Evolutionary conservation across 2,888 invertebrate species (phyloP), one percentile per base, ranked within the genome.

Genomic region (Pterostichus niger): DNA sequence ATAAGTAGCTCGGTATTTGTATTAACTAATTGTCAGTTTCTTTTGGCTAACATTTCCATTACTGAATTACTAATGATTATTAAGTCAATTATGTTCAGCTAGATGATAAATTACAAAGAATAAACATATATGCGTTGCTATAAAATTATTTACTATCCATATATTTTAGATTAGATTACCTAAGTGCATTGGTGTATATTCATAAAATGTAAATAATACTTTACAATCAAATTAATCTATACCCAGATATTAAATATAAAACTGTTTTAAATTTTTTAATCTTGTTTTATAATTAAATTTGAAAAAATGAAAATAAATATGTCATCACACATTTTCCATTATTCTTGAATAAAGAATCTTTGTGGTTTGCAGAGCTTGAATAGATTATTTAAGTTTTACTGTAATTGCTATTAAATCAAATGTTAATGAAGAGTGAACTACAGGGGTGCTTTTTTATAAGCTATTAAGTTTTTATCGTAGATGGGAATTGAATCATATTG

Each of bases 71-170:
- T 10, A 24, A 59, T 59, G 31, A 11, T 59, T 59, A 17, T 59
- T 59, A 9, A 24, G 13, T 56, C 15, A 13, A 56, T 59, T 17
- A 24, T 56, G 2, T 15, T 35, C 35, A 40, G 40, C 40, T 9
- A 40, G 40, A 40, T 10, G 17, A 24, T 59, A 24, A 24, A 59
- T 24, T 24, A 24, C 2, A 24, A 24, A 24, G 24, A 24, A 40
- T 40, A 7, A 40, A 1, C 5, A 6, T 24, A 59, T 15, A 17
- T 10, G 59, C 9, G 9, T 13, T 7, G 31, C 24, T 59, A 59
- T 59, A 59, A 64, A 64, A 64, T 35, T 64, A 64, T 64, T 64
- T 64, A 64, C 64, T n/a, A n/a, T 33, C 35, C 64, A 35, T 64
- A 35, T 64, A 64, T 35, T 64, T 40, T 64, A 64, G n/a, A 33